Percentiles rank a stretch among this genome's conserved stretches.
phyloP scores from a whole-genome alignment of 1,140 invertebrate genomes.

The Grapholita molesta region DNA sequence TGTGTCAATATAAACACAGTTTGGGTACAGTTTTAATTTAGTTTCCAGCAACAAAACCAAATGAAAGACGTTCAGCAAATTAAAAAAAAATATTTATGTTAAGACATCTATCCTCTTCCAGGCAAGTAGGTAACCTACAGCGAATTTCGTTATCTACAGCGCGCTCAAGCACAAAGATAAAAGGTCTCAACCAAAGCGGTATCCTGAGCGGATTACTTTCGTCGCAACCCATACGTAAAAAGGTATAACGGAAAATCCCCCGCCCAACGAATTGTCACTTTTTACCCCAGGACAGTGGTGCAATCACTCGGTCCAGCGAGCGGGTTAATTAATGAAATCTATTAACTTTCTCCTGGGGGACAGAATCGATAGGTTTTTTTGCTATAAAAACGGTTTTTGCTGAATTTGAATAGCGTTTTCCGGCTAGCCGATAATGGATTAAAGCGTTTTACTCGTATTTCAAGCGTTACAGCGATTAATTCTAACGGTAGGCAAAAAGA shows the following conservation, averaged over 20 bases:
- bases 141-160: not conserved
- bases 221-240: slow-evolving; percentile 32
- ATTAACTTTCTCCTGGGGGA: slow-evolving; percentile 69
- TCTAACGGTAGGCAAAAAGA: not conserved
- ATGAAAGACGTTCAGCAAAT: too few relatives aligned
- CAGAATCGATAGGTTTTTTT: slow-evolving; percentile 60
- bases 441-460: not conserved
- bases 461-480: not conserved
- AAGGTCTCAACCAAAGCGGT: slow-evolving; percentile 17
- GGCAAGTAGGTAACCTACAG: not conserved
- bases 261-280: slow-evolving; percentile 66
- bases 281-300: slow-evolving; percentile 64
- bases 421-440: not conserved
- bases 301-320: slow-evolving; percentile 73
- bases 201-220: slow-evolving; percentile 20
- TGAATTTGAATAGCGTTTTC: not conserved
- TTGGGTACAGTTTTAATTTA: too few relatives aligned
- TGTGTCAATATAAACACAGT: too few relatives aligned
- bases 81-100: not conserved
- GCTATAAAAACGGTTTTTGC: slow-evolving; percentile 50
- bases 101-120: not conserved
- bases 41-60: too few relatives aligned
- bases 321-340: slow-evolving; percentile 77
- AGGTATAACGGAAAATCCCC: slow-evolving; percentile 49
- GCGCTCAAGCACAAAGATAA: slow-evolving; percentile 14